These are phyloP conservation scores for Murina feae DNA, from an alignment of 2,113 vertebrate genomes.

Conservation along the genomic window DNA sequence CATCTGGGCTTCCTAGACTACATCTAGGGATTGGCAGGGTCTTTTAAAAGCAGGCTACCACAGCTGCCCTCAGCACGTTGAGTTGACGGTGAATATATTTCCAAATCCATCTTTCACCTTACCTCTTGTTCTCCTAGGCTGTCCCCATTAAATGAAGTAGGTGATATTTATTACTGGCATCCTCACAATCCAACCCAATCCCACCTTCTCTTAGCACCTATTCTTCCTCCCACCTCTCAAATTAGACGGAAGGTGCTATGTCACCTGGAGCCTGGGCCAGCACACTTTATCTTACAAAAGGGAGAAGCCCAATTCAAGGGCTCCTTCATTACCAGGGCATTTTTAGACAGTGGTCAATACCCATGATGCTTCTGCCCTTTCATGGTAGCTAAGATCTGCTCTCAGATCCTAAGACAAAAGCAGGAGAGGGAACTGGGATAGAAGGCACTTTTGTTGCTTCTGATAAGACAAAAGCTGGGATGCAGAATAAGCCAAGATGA, in stretches of 20 bases:
- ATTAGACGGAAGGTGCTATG: not conserved
- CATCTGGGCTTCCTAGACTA: not conserved
- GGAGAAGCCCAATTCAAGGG: not conserved
- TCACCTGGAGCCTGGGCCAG: not conserved
- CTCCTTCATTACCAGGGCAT: not conserved
- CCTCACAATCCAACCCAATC: not conserved
- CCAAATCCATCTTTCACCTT: not conserved
- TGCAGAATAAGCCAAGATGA: not conserved
- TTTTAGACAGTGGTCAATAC: not conserved
- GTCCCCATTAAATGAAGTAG: not conserved
- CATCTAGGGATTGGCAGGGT: not conserved
- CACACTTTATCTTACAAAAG: not conserved
- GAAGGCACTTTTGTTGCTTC: not conserved
- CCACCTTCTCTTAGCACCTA: not conserved
- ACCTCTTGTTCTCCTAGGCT: not conserved
- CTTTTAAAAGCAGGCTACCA: not conserved
- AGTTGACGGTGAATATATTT: not conserved
- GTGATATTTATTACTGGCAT: not conserved
- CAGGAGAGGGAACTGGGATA: not conserved
- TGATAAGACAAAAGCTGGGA: not conserved
- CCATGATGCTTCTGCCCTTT: not conserved
- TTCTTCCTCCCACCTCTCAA: not conserved
- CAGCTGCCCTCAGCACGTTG: fast-evolving
- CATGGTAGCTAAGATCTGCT: not conserved
- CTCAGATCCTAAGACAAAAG: not conserved